Evolutionary conservation across 2,888 invertebrate species (phyloP), one percentile per base, ranked within the genome.

Genomic region (Drosophila pseudotakahashii): DNA sequence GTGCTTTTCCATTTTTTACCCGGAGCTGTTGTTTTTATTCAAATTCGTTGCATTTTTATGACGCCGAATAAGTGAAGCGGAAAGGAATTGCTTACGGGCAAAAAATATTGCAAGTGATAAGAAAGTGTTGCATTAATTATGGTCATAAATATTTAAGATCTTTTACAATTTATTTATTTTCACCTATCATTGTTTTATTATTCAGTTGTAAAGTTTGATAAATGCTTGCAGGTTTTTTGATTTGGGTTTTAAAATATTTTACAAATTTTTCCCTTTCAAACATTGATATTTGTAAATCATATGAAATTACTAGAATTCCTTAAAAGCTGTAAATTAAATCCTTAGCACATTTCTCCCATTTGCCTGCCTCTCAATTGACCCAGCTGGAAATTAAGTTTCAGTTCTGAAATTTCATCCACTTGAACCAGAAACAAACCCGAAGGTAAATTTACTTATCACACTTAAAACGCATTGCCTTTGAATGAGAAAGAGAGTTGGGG

Each of bases 361-460:
- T 39, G 19, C 16, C 32, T 26, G n/a, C 16, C 1, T 7, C 39
- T 10, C 19, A 68, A 19, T 47, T 16, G 69, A 53, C 45, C n/a
- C 26, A 47, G 26, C 45, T 55, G 69, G 14, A 68, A 66, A 68
- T 66, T 26, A 69, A 68, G 37, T 55, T 68, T 39, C 45, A 5
- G 10, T 16, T 32, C 42, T 19, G 42, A 59, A 70, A 47, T 45
- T 59, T 61, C 45, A 52, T 19, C 39, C 39, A 34, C 34, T 34
- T 44, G 30, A 13, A 13, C n/a, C 51, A 51, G 34, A 70, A 71
- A 51, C 72, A 52, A 71, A 30, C 30, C 19, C 41, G 47, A 39
- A 48, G 53, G 41, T 9, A 81, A 67, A 64, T 67, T 62, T 68
- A 73, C 61, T 73, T 86, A 73, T 67, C 66, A 64, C 50, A 66